Base-by-base conservation (phyloP, 2,888 invertebrate genomes). In the Arctia plantaginis region DNA sequence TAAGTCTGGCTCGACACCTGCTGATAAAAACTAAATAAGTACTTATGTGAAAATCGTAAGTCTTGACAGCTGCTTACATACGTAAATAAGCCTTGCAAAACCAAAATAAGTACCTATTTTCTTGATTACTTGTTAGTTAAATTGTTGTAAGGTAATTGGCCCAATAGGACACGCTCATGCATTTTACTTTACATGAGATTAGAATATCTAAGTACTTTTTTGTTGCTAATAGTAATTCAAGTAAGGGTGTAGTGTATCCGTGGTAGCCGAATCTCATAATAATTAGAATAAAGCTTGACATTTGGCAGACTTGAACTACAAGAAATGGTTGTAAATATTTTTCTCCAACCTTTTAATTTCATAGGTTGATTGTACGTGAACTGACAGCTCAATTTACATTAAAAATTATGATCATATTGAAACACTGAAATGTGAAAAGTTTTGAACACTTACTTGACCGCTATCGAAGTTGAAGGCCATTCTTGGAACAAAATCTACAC, bases 401-500 rank as follows among this genome's bases (percentile, higher is more conserved):
- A 12, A n/a, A 10, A 10, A 4, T 6, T 1, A 41, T 41, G 10
- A 12, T 41, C 10, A 55, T 18, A 23, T 20, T 0, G 8, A 69
- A 66, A 69, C 55, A 27, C 27, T 59, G 59, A 59, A 59, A 55
- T n/a, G 10, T n/a, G 1, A 76, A 80, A 79, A 78, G 80, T 74
- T 64, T 55, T 18, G 51, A 69, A 66, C 20, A 91, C 93, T 91
- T 84, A 95, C 95, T 85, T 95, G 95, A 59, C 93, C 95, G 77
- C 95, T 95, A 77, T 95, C 93, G 87, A 95, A 95, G 86, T 94
- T 93, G 81, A 87, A 95, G 71, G 95, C 90, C 95, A 95, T 95
- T 66, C 75, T 85, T 76, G 51, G 66, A 15, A 44, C 39, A 70
- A 75, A 75, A 55, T 69, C 66, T 80, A 69, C 83, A 82, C 85